Percentiles rank a stretch among this genome's conserved stretches.
Conservation (phyloP, 2,113 vertebrate genomes). For the Cavia porcellus region DNA sequence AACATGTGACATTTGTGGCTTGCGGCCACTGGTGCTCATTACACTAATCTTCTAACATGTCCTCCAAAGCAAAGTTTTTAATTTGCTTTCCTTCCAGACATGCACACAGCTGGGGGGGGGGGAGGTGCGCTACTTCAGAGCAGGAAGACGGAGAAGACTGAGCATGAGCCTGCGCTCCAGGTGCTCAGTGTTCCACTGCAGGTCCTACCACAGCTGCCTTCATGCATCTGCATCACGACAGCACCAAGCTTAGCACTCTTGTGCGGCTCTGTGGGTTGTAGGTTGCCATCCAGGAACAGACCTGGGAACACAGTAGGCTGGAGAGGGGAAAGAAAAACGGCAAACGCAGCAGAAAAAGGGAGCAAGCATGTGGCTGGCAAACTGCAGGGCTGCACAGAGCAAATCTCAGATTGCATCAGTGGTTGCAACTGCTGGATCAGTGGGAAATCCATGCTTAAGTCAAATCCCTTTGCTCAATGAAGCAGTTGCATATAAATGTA, state of each 20-base stretch:
- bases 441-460: conserved; percentile 35
- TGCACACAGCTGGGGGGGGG: background rate
- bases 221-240: background rate
- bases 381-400: rapidly evolving
- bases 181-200: background rate
- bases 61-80: background rate
- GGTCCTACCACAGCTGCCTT: background rate
- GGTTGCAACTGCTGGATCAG: background rate
- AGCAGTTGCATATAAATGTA: conserved; percentile 53
- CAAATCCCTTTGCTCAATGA: background rate
- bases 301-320: background rate
- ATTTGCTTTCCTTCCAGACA: conserved; percentile 14
- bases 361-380: rapidly evolving
- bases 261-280: background rate
- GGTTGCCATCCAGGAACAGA: background rate
- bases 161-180: background rate
- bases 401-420: background rate
- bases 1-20: background rate
- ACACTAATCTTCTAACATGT: background rate
- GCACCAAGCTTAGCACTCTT: background rate
- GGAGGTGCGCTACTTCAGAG: background rate
- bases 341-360: background rate
- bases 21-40: background rate
- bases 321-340: background rate
- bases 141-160: background rate